Base-by-base conservation (phyloP, 2,888 invertebrate species). In the Apomyelois bistriatella region DNA sequence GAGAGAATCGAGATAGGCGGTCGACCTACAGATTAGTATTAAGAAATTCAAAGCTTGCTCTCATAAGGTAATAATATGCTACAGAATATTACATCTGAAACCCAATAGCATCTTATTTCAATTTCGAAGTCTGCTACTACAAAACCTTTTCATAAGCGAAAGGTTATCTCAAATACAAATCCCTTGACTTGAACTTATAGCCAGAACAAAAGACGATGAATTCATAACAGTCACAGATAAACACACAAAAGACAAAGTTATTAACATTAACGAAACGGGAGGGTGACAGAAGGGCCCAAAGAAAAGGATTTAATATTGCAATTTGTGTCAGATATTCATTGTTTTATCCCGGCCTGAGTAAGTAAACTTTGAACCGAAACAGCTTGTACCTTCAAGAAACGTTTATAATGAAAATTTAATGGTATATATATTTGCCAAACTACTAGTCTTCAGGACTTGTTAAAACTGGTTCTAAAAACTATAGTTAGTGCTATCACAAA, bases 241-340 rank as follows among this genome's bases (percentile, higher is more conserved):
- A 49, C 32, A 17, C 32, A 17, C 46, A 36, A 35, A 49, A 43
- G 41, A 22, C n/a, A 12, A 12, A 15, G 46, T 35, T 35, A 46
- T 46, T 46, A 46, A 46, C 32, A 46, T 46, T 32, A 46, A 46
- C 46, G 32, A 16, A 46, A 16, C 10, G 30, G 12, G 13, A 15
- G 28, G 46, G 22, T 9, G 46, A 35, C 46, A n/a, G 32, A 10
- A 43, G 13, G 16, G 15, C 32, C 30, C 10, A 15, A 15, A 30
- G 6, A 32, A 46, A 35, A 16, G 46, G 46, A 10, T 41, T 50
- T 50, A 50, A 50, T 50, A 50, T 38, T 30, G 30, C 32, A 41
- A 40, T 32, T 48, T 49, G 22, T 10, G 40, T 30, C 40, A 28
- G 30, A 40, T 15, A 40, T 49, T 50, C 32, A 50, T 50, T 50